Evolutionary conservation across 2,888 invertebrate genomes (phyloP).

Genomic region (Amphimallon solstitiale): DNA sequence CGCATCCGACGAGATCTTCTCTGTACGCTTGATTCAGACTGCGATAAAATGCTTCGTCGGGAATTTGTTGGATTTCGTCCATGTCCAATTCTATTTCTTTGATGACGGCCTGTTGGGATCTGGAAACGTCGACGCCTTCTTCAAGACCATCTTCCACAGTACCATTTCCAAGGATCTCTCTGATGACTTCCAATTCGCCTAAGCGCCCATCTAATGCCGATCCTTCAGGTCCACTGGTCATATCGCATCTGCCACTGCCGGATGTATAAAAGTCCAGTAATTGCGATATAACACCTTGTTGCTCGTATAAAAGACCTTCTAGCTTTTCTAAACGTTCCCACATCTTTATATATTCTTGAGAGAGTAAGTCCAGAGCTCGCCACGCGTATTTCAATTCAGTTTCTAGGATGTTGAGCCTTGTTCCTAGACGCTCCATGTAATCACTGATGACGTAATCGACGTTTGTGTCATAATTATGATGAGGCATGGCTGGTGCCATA

Average conservation of each 20-base stretch:
- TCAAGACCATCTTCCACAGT: slow-evolving; percentile 74
- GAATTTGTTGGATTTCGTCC: slow-evolving; percentile 69
- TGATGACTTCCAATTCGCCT: slow-evolving; percentile 69
- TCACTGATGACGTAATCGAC: slow-evolving; percentile 85
- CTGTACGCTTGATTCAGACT: slow-evolving; percentile 89
- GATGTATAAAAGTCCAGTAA: slow-evolving; percentile 81
- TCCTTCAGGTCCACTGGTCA: slow-evolving; percentile 49
- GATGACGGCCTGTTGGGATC: slow-evolving; percentile 60
- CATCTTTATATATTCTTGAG: slow-evolving; percentile 93
- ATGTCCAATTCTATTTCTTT: slow-evolving; percentile 58
- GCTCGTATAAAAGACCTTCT: slow-evolving; percentile 86
- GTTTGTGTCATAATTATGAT: slow-evolving; percentile 59
- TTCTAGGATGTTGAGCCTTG: slow-evolving; percentile 86
- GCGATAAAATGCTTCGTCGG: slow-evolving; percentile 88
- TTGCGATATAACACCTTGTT: slow-evolving; percentile 90
- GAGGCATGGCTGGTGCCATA: slow-evolving; percentile 57
- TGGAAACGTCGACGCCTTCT: slow-evolving; percentile 70
- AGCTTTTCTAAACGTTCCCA: slow-evolving; percentile 91
- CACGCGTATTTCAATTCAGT: slow-evolving; percentile 93
- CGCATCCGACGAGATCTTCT: slow-evolving; percentile 74
- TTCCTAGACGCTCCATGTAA: slow-evolving; percentile 90
- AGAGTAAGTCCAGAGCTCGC: slow-evolving; percentile 89
- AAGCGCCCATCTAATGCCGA: slow-evolving; percentile 57
- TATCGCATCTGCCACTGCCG: slow-evolving; percentile 61
- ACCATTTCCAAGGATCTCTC: slow-evolving; percentile 74